Evolutionary conservation across 2,797 vertebrate genomes (phyloP).

Genomic region (Martes flavigula): DNA sequence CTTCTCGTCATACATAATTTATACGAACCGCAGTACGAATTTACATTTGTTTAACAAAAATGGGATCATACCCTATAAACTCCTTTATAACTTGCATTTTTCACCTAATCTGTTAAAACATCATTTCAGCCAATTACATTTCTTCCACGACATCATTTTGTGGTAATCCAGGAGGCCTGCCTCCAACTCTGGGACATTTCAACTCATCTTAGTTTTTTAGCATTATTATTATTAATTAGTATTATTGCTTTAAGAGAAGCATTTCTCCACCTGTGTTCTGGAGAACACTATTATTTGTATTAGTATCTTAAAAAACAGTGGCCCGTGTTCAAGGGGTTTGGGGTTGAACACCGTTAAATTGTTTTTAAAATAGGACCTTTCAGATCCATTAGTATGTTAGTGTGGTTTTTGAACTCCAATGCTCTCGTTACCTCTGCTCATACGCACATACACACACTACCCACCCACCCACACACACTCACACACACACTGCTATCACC

Average conservation of each 20-base stretch:
- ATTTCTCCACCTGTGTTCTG: neutral
- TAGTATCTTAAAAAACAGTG: neutral
- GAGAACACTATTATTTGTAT: neutral
- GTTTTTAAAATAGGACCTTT: neutral
- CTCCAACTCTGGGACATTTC: neutral
- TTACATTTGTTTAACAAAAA: neutral
- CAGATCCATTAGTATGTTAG: neutral
- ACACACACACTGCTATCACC: neutral
- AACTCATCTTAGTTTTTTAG: neutral
- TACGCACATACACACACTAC: neutral
- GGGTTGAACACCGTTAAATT: neutral
- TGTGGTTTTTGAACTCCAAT: neutral
- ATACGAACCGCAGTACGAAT: neutral
- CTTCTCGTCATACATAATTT: neutral
- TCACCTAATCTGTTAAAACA: neutral
- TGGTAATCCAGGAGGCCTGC: neutral
- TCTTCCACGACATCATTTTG: neutral
- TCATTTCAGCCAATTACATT: neutral
- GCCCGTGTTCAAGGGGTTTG: neutral
- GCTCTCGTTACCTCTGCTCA: neutral
- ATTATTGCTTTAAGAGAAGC: neutral
- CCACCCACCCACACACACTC: neutral
- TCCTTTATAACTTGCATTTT: neutral
- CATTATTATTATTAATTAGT: neutral
- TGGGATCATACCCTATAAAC: neutral